Percentiles rank a stretch among this genome's conserved stretches.
These are phyloP conservation scores for Strongylocentrotus purpuratus DNA, from an alignment of 35 echinoderm and acorn worm species.

Conservation along the genomic window DNA sequence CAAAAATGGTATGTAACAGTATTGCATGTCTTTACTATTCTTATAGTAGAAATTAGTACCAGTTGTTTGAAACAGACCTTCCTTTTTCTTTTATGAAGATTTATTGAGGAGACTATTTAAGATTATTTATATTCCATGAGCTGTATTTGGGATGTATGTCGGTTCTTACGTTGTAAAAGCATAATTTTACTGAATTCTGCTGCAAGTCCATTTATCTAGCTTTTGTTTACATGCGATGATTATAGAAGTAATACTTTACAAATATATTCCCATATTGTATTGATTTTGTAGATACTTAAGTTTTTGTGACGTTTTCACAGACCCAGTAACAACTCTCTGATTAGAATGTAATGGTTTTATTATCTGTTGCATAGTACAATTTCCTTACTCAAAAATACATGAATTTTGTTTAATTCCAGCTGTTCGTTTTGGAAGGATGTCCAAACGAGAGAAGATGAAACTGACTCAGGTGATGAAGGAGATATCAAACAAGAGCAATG, in stretches of 20 bases:
- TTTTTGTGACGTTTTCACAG: not conserved
- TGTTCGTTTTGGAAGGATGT: constrained; percentile 92
- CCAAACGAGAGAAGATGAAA: constrained; percentile 86
- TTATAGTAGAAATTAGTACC: not conserved
- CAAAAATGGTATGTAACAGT: constrained; percentile 72
- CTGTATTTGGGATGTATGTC: too few relatives aligned
- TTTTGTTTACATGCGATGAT: too few relatives aligned
- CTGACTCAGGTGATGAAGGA: constrained; percentile 72
- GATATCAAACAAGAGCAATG: constrained; percentile 58
- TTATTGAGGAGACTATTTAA: not conserved
- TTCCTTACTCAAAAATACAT: not conserved
- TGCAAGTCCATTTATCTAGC: too few relatives aligned
- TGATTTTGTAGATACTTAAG: not conserved
- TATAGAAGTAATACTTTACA: not conserved
- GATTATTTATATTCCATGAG: too few relatives aligned
- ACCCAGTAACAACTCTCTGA: not conserved
- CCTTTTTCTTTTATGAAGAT: not conserved
- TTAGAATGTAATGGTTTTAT: not conserved
- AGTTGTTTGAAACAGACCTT: not conserved
- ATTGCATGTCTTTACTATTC: not conserved
- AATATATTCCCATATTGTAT: not conserved
- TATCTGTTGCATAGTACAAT: not conserved
- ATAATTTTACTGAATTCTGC: too few relatives aligned
- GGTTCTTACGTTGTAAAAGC: too few relatives aligned
- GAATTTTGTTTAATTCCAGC: constrained; percentile 46